Evolutionary conservation across 2,113 vertebrate genomes (phyloP).

Genomic region (Ovibos moschatus): DNA sequence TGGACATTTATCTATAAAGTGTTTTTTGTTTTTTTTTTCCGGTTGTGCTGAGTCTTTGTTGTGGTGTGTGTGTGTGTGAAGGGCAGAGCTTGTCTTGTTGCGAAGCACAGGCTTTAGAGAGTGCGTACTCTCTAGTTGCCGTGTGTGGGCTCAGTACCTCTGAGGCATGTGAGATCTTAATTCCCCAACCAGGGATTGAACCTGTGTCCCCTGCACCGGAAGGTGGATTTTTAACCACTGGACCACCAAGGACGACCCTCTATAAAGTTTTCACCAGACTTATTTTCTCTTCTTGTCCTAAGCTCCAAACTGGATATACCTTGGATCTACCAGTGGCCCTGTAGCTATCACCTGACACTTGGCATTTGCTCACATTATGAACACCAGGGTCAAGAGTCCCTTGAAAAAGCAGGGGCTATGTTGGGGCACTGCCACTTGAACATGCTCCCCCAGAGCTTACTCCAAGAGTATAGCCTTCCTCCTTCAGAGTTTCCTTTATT

Average conservation of each 20-base stretch:
- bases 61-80: not conserved
- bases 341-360: not conserved
- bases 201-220: not conserved
- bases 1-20: not conserved
- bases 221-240: not conserved
- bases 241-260: not conserved
- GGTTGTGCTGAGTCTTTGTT: not conserved
- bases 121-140: fast-evolving
- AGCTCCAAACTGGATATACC: not conserved
- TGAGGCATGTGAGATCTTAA: not conserved
- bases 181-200: not conserved
- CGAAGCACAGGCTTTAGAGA: not conserved
- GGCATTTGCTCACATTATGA: not conserved
- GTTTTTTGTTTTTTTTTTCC: not conserved
- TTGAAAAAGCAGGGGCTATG: not conserved
- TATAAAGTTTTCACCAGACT: not conserved
- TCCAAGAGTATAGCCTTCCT: not conserved
- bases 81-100: not conserved
- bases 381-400: not conserved
- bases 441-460: not conserved
- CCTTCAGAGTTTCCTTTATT: not conserved
- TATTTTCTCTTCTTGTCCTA: not conserved
- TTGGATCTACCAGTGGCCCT: not conserved
- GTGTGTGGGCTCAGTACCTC: not conserved
- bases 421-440: not conserved